A percentile compares a stretch with the other conserved stretches of the same genome.
These are phyloP conservation scores for Acronicta leporina DNA, from an alignment of 2,888 invertebrate genomes.

Conservation along the genomic window DNA sequence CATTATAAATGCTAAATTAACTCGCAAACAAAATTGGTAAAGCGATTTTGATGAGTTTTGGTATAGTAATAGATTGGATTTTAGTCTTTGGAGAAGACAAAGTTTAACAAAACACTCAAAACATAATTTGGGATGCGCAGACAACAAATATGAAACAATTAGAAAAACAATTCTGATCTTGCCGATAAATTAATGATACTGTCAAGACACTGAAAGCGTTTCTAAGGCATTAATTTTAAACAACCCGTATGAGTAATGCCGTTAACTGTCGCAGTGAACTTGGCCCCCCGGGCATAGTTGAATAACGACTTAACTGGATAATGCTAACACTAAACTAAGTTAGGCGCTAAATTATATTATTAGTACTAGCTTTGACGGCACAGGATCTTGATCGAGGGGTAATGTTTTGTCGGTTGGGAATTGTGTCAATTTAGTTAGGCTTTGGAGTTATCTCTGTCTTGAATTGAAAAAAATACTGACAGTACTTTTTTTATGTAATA, in stretches of 20 bases:
- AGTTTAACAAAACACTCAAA: no score
- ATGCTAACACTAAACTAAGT: conserved; percentile 28
- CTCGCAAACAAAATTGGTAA: no score
- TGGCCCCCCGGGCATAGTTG: conserved; percentile 19
- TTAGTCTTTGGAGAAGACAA: no score
- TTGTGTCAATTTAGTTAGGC: neutral
- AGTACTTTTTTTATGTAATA: no score
- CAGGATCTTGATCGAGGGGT: conserved; percentile 10
- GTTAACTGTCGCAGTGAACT: conserved; percentile 22
- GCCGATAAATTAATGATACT: conserved; percentile 4
- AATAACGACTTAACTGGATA: conserved; percentile 48
- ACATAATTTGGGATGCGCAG: no score
- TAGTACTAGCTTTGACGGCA: conserved; percentile 25
- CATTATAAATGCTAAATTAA: no score
- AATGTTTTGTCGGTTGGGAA: neutral
- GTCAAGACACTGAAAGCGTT: conserved; percentile 7
- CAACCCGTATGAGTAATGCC: conserved; percentile 33
- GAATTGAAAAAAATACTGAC: neutral
- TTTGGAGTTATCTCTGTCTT: neutral
- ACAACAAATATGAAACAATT: no score
- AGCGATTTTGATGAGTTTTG: no score
- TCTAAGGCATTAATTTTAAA: conserved; percentile 20
- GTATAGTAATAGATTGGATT: no score
- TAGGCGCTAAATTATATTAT: conserved; percentile 36
- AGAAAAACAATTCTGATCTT: neutral